Percentiles rank a stretch among this genome's conserved stretches.
Conservation (phyloP, 2,888 invertebrate genomes). For the Monochamus alternatus region DNA sequence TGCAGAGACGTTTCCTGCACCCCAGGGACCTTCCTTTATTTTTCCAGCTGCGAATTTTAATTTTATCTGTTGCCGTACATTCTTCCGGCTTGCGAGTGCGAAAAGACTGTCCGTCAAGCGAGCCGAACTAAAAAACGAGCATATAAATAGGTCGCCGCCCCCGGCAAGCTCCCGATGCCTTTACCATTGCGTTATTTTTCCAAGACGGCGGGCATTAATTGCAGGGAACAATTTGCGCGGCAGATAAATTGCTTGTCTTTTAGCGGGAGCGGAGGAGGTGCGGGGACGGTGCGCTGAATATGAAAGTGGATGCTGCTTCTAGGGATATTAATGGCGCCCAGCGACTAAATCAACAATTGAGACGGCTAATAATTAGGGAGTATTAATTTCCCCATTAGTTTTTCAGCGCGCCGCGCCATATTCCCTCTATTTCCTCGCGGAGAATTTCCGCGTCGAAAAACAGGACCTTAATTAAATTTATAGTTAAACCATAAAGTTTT, state of each 20-base stretch:
- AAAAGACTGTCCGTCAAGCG: not conserved
- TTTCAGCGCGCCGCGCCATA: constrained; percentile 23
- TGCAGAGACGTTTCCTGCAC: too few relatives aligned
- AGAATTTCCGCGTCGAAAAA: too few relatives aligned
- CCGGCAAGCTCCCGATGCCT: not conserved
- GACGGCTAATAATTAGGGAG: constrained; percentile 44
- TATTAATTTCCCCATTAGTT: constrained; percentile 48
- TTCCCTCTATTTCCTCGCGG: not conserved
- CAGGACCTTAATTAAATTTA: too few relatives aligned
- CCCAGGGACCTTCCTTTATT: too few relatives aligned
- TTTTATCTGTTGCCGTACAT: too few relatives aligned
- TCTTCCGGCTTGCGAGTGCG: too few relatives aligned
- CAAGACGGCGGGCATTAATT: constrained; percentile 44
- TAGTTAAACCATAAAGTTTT: too few relatives aligned
- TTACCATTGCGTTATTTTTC: constrained; percentile 23
- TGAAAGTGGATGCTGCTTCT: constrained; percentile 28
- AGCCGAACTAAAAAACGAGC: constrained; percentile 1
- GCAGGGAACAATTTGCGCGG: constrained; percentile 41
- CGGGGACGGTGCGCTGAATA: constrained; percentile 15
- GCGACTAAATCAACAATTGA: constrained; percentile 48
- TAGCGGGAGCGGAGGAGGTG: constrained; percentile 23
- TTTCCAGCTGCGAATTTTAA: too few relatives aligned
- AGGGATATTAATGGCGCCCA: constrained; percentile 47
- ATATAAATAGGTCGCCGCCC: constrained; percentile 10
- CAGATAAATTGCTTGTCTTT: constrained; percentile 56